Conservation (phyloP, 2,888 invertebrate species). For the Phortica magna region DNA sequence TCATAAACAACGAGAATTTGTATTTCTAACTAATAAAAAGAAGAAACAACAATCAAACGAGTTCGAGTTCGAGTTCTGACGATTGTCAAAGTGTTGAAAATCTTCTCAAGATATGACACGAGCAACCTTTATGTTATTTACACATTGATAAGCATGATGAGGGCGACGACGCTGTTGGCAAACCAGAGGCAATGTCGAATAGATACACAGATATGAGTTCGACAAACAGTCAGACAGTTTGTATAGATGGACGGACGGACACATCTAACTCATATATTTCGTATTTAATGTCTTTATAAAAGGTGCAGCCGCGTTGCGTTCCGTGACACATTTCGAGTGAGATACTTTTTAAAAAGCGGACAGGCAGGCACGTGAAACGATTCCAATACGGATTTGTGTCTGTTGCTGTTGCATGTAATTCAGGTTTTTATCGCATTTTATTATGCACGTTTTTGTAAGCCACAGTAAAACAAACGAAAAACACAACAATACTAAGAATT, state of each 20-base stretch:
- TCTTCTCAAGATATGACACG: conserved; percentile 50
- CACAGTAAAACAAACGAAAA: conserved; percentile 3
- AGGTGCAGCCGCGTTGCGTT: conserved; percentile 45
- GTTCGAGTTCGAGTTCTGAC: not conserved
- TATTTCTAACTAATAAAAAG: not conserved
- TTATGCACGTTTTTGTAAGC: conserved; percentile 29
- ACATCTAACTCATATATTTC: conserved; percentile 58
- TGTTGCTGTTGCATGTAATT: conserved; percentile 48
- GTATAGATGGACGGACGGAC: not conserved
- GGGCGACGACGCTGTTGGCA: conserved; percentile 56
- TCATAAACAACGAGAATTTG: not conserved
- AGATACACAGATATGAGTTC: conserved; percentile 57
- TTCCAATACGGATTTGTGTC: conserved; percentile 38
- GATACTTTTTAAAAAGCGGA: not conserved
- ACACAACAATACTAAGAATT: conserved; percentile 15
- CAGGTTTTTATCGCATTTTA: conserved; percentile 39
- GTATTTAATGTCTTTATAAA: conserved; percentile 73
- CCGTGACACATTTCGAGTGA: not conserved
- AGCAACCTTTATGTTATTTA: conserved; percentile 62
- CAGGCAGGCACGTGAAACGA: not conserved
- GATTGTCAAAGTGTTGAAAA: conserved; percentile 51
- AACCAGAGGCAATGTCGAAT: conserved; percentile 50
- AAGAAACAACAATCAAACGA: not conserved
- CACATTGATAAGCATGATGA: conserved; percentile 64
- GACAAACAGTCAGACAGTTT: conserved; percentile 56